Evolutionary conservation across 2,113 vertebrate species (phyloP), one percentile per base, ranked within the genome.

Genomic region (Setophaga kirtlandii): DNA sequence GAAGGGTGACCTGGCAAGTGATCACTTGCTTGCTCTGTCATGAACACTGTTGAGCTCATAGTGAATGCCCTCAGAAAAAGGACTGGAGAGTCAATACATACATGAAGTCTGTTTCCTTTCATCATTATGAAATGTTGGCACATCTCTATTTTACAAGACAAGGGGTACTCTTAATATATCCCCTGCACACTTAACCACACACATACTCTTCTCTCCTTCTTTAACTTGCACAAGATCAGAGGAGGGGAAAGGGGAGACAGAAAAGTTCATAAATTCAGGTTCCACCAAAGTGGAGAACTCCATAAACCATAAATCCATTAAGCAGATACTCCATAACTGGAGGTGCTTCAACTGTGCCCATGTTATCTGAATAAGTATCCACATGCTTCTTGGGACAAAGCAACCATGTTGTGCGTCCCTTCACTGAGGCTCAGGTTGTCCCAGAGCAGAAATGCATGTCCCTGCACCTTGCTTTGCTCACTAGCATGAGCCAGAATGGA

Each of bases 331-430:
- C 46, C 44, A 10, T 74, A 84, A 39, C 30, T 67, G 58, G 52
- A 68, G 24, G 39, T 68, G 37, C n/a, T 90, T 31, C 52, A 76
- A 33, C 3, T 84, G 33, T 5, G 44, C 44, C 52, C 10, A 0
- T 30, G 21, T 85, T 85, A 35, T 2, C 50, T 85, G 49, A 53
- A 53, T 37, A 31, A 70, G 12, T 49, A 41, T 62, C 53, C 24
- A 15, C 0, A 0, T 63, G 28, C 25, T 31, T 18, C 17, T 91
- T 70, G 11, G 19, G 69, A 44, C 20, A 7, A 27, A 84, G 39
- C 35, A 64, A 37, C n/a, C 1, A 1, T 25, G 35, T 31, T 0
- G 0, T 59, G 22, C 11, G 7, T 75, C 49, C 37, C 10, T 44
- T 80, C 9, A 5, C 64, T 28, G 73, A 44, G 67, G 53, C 49